Percentiles rank a stretch among this genome's conserved stretches.
Evolutionary conservation across 2,113 vertebrate genomes (phyloP).

Genomic region (Misgurnus anguillicaudatus): DNA sequence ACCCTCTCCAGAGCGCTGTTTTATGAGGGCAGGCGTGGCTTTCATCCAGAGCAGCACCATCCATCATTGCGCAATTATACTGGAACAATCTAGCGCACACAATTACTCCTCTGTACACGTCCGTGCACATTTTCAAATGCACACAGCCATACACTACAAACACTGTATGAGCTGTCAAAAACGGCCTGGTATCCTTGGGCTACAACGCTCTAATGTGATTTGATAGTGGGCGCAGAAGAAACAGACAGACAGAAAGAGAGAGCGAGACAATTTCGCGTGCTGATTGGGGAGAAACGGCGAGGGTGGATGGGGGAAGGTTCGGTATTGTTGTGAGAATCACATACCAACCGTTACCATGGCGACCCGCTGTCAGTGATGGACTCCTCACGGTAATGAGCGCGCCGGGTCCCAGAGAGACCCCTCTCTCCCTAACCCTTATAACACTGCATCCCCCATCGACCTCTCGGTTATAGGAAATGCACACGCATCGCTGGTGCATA

Average conservation of each 20-base stretch:
- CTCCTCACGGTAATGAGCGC: constrained; percentile 74
- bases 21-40: constrained; percentile 41
- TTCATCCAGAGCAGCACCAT: constrained; percentile 51
- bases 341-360: constrained; percentile 74
- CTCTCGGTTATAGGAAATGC: constrained; percentile 48
- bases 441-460: constrained; percentile 47
- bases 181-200: background rate
- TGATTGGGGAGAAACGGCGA: constrained; percentile 51
- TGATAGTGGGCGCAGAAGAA: background rate
- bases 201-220: background rate
- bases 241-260: constrained; percentile 11
- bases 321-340: constrained; percentile 79
- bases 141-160: background rate
- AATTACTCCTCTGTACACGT: constrained; percentile 41
- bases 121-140: constrained; percentile 39
- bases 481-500: constrained; percentile 31
- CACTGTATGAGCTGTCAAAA: constrained; percentile 25
- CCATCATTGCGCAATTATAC: constrained; percentile 62
- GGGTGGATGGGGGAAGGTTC: constrained; percentile 57
- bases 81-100: constrained; percentile 48
- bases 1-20: constrained; percentile 16
- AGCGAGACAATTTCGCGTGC: constrained; percentile 38
- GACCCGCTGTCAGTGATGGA: constrained; percentile 71
- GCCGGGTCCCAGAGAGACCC: constrained; percentile 68
- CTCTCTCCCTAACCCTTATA: constrained; percentile 49